Percentiles rank a stretch among this genome's conserved stretches.
Conservation (phyloP, 1,140 invertebrate species). For the Drosophila aff. region DNA sequence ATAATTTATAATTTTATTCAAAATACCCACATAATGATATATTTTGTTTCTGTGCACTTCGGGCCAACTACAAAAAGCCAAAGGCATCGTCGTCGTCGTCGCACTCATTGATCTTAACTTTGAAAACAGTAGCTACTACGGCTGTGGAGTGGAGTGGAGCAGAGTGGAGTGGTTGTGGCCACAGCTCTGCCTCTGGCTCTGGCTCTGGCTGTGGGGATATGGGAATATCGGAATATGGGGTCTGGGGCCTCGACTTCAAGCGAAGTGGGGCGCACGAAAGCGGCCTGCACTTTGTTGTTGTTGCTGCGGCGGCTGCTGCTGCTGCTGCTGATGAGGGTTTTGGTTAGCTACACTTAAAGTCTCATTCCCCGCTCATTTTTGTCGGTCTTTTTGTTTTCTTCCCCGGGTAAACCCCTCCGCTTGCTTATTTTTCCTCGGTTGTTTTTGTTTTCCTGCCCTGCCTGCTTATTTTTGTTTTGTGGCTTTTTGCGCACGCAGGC, state of each 20-base stretch:
- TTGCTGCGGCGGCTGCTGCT: constrained; percentile 32
- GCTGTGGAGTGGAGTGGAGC: constrained; percentile 38
- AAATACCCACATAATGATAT: not conserved
- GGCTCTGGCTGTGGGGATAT: constrained; percentile 25
- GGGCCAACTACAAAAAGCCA: constrained; percentile 54
- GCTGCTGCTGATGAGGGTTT: constrained; percentile 74
- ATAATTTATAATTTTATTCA: not conserved
- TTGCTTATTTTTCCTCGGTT: constrained; percentile 21
- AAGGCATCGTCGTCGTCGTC: constrained; percentile 59
- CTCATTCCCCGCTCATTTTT: constrained; percentile 56
- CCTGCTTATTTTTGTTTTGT: constrained; percentile 27
- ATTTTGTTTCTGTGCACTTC: constrained; percentile 27
- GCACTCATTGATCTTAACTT: constrained; percentile 84
- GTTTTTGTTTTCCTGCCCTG: constrained; percentile 35
- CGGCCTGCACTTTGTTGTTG: constrained; percentile 78
- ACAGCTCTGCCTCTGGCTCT: constrained; percentile 11
- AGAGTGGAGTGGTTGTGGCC: constrained; percentile 21
- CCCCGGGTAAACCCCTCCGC: constrained; percentile 8
- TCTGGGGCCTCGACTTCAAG: constrained; percentile 44
- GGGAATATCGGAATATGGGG: constrained; percentile 27
- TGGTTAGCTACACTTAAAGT: constrained; percentile 76
- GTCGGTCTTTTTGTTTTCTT: constrained; percentile 68
- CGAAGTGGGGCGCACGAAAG: constrained; percentile 68
- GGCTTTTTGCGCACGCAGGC: constrained; percentile 63
- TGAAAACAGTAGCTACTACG: constrained; percentile 83